Evolutionary conservation across 2,797 vertebrate genomes (phyloP).

Genomic region (Moxostoma hubbsi): DNA sequence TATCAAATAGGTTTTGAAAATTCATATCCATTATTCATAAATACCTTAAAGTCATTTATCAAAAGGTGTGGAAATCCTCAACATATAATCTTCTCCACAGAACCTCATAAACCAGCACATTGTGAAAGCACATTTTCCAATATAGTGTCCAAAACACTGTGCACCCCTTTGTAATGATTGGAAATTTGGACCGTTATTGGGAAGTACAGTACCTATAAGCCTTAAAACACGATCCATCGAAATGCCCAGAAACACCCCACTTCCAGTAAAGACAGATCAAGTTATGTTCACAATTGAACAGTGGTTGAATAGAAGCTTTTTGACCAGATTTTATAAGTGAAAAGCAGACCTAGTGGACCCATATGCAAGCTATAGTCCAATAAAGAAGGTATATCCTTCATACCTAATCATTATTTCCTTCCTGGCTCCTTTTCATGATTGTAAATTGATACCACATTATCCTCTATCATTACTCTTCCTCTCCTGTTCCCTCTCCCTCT

Average conservation of each 20-base stretch:
- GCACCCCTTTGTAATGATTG: background rate
- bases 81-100: background rate
- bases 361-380: constrained; percentile 45
- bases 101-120: background rate
- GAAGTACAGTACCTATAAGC: background rate
- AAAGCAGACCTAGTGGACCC: constrained; percentile 18
- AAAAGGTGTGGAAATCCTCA: too few species aligned
- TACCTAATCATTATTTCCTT: constrained; percentile 61
- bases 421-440: constrained; percentile 59
- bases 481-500: background rate
- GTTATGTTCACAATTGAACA: constrained; percentile 32
- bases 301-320: constrained; percentile 5
- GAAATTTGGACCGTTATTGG: background rate
- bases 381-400: constrained; percentile 54
- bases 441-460: constrained; percentile 54
- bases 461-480: constrained; percentile 31
- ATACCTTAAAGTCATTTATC: too few species aligned
- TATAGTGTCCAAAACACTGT: background rate
- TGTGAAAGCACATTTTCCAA: background rate
- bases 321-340: constrained; percentile 16
- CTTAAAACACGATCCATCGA: background rate
- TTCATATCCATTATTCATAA: too few species aligned
- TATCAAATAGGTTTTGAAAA: too few species aligned
- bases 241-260: constrained; percentile 10
- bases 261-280: constrained; percentile 56